A percentile compares a stretch with the other conserved stretches of the same genome.
These are phyloP conservation scores for Microchirus variegatus DNA, from an alignment of 2,797 vertebrate species.

Conservation along the genomic window DNA sequence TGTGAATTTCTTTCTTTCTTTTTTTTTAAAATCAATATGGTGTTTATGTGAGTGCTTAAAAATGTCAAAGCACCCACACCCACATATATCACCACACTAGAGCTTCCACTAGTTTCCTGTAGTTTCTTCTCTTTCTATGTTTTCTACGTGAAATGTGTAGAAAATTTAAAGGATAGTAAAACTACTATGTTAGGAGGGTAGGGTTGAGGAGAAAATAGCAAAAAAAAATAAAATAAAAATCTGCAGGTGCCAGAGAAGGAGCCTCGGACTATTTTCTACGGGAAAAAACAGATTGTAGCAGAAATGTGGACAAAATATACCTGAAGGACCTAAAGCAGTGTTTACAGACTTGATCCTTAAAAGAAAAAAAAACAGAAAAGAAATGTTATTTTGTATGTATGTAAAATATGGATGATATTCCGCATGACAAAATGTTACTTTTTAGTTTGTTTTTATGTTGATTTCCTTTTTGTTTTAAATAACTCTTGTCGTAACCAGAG, in stretches of 20 bases:
- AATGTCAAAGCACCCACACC: conserved; percentile 33
- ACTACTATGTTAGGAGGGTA: neutral
- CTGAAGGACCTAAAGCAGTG: conserved; percentile 75
- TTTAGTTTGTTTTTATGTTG: conserved; percentile 59
- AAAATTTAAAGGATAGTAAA: conserved; percentile 17
- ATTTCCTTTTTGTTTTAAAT: conserved; percentile 26
- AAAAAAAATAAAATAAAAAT: conserved; percentile 12
- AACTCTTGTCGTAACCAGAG: conserved; percentile 43
- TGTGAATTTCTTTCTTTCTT: conserved; percentile 23
- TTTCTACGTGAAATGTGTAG: conserved; percentile 44
- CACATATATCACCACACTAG: conserved; percentile 40
- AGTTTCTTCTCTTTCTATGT: conserved; percentile 57
- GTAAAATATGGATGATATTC: conserved; percentile 74
- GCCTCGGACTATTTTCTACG: conserved; percentile 60
- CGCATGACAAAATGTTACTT: conserved; percentile 64
- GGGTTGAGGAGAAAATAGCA: conserved; percentile 18
- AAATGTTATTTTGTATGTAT: conserved; percentile 82
- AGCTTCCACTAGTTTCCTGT: conserved; percentile 69
- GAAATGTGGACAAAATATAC: conserved; percentile 40
- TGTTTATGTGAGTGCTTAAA: conserved; percentile 37
- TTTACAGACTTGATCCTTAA: conserved; percentile 80
- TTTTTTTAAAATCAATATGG: conserved; percentile 31
- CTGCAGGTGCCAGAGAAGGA: conserved; percentile 51
- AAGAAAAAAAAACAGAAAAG: conserved; percentile 44
- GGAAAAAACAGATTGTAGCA: conserved; percentile 54